Conservation (phyloP, 1,140 invertebrate genomes). For the Nebria ingens region DNA sequence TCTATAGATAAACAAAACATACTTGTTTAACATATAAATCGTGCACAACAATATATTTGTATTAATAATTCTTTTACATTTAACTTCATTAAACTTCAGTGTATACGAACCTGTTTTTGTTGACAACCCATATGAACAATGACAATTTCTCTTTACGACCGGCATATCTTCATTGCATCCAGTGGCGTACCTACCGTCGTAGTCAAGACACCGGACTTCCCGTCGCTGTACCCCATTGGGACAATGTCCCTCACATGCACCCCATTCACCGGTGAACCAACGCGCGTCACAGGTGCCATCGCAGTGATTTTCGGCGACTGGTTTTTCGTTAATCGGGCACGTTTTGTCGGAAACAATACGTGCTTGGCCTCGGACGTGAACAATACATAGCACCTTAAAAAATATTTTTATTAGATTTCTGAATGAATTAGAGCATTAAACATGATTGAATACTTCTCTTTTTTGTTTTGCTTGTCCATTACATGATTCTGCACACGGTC, state of each 20-base stretch:
- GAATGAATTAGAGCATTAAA: neutral
- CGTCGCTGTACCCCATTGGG: constrained; percentile 48
- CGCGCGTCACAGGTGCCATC: constrained; percentile 37
- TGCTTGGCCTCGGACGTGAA: constrained; percentile 23
- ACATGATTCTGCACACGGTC: constrained; percentile 38
- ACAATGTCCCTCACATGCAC: constrained; percentile 44
- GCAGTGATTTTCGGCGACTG: constrained; percentile 34
- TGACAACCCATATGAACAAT: constrained; percentile 15
- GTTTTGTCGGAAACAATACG: constrained; percentile 31
- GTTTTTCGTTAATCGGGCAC: constrained; percentile 26
- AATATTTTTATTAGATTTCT: neutral
- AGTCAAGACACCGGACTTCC: constrained; percentile 47
- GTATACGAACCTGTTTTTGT: neutral
- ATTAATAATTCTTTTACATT: neutral
- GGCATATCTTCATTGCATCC: constrained; percentile 25
- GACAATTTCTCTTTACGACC: constrained; percentile 25
- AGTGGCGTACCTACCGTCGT: constrained; percentile 28
- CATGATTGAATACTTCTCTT: constrained; percentile 32
- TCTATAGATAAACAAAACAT: neutral
- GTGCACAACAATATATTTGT: too few relatives aligned
- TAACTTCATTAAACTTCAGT: neutral
- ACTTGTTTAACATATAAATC: neutral
- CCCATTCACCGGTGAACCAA: constrained; percentile 54
- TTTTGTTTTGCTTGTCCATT: constrained; percentile 23
- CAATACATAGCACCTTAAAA: constrained; percentile 35